These are phyloP conservation scores for Cheilosia variabilis DNA, from an alignment of 2,888 invertebrate genomes.

Conservation along the genomic window DNA sequence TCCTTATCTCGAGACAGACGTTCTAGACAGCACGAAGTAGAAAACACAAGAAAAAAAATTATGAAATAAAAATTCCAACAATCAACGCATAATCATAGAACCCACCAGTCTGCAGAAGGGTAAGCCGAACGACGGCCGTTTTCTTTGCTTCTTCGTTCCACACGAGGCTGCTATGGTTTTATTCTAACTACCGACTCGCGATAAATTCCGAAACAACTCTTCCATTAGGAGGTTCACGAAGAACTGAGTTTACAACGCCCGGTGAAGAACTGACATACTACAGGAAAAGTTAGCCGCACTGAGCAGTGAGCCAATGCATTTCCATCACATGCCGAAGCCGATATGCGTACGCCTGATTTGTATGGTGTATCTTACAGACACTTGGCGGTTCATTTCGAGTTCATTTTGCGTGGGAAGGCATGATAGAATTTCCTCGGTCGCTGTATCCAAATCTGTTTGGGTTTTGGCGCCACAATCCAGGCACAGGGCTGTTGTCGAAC, in stretches of 20 bases:
- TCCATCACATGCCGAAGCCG: slow-evolving; percentile 10
- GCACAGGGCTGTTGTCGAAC: slow-evolving; percentile 44
- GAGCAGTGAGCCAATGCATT: slow-evolving; percentile 46
- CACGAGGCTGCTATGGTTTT: slow-evolving; percentile 8
- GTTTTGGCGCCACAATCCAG: slow-evolving; percentile 61
- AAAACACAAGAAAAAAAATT: slow-evolving; percentile 37
- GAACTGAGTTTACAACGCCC: slow-evolving; percentile 69
- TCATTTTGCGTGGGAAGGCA: slow-evolving; percentile 69
- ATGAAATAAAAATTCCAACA: slow-evolving; percentile 73
- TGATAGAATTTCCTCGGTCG: not conserved
- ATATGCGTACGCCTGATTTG: slow-evolving; percentile 16
- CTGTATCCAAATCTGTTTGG: slow-evolving; percentile 13
- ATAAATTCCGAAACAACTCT: slow-evolving; percentile 52
- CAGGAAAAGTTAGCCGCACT: slow-evolving; percentile 29
- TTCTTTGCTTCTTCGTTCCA: slow-evolving; percentile 25
- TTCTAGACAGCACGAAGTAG: slow-evolving; percentile 60
- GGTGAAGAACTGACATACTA: slow-evolving; percentile 68
- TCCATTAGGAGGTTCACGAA: slow-evolving; percentile 68
- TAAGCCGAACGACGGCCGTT: slow-evolving; percentile 12
- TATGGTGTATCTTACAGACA: slow-evolving; percentile 49
- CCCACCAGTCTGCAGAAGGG: slow-evolving; percentile 41
- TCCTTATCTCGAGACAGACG: slow-evolving; percentile 70
- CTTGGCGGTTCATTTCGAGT: slow-evolving; percentile 62
- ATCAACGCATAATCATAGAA: slow-evolving; percentile 55
- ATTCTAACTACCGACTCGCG: slow-evolving; percentile 49